Base-by-base conservation (phyloP, 2,113 vertebrate species). In the Rhinogobius similis region DNA sequence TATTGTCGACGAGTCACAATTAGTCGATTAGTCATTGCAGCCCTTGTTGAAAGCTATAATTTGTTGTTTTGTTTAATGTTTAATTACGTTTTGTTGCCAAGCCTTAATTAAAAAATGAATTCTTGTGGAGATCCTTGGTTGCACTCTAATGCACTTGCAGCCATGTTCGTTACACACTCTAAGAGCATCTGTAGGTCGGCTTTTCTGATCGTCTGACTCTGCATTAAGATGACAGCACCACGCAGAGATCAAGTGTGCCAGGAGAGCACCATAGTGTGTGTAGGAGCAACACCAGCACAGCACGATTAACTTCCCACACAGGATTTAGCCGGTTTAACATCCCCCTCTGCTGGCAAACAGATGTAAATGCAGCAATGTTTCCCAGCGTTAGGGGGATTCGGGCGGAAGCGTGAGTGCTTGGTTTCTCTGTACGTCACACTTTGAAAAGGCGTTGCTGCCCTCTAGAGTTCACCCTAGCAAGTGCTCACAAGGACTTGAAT, bases 161-260 rank as follows among this genome's bases (percentile, higher is more conserved):
- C 24, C 41, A 67, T 29, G 55, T 20, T 29, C 14, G 12, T 58
- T 16, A 18, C 55, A 16, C 26, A 14, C 48, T 3, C 24, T 56
- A 6, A 26, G 13, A 26, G 23, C 12, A 9, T 58, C 58, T 65
- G 48, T 26, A 43, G 20, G 58, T 38, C 56, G 10, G 70, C 68
- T 69, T 44, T 73, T 68, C 59, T 71, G 76, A 77, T 55, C 73
- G 74, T 32, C 74, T 70, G 78, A 82, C 75, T 83, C 79, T 86
- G 88, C 83, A 80, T 23, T 39, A 77, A 79, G 87, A 90, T 87
- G 85, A 78, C 82, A 90, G 90, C 91, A 90, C 89, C 91, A 83
- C 77, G 84, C 85, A 87, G 89, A 86, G 78, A 82, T 90, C 88
- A 89, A 89, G 86, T 86, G 82, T 86, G 81, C 74, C 73, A 86